Evolutionary conservation across 2,113 vertebrate species (phyloP).

Genomic region (Craseonycteris thonglongyai): DNA sequence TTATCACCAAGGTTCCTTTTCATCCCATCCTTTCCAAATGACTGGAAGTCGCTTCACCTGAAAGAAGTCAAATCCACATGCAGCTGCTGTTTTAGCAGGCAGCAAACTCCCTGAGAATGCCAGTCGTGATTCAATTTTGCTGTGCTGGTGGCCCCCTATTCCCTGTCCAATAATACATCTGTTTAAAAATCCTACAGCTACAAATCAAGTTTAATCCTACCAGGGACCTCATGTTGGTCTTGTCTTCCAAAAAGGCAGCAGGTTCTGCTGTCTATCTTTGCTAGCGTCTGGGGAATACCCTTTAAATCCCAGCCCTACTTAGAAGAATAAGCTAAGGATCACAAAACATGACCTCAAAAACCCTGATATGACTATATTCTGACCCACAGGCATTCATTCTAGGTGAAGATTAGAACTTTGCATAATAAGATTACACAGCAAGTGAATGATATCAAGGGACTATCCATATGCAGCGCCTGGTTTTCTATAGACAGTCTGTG

Average conservation of each 20-base stretch:
- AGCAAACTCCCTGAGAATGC: conserved; percentile 86
- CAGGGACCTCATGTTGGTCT: conserved; percentile 93
- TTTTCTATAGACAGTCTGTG: conserved; percentile 90
- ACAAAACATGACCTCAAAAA: conserved; percentile 92
- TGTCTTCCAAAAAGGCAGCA: conserved; percentile 89
- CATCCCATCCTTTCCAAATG: conserved; percentile 93
- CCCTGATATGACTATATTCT: conserved; percentile 95
- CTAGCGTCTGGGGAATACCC: conserved; percentile 88
- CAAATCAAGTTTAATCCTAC: conserved; percentile 97
- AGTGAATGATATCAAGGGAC: conserved; percentile 99
- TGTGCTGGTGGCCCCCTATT: conserved; percentile 92
- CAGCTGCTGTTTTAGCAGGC: conserved; percentile 90
- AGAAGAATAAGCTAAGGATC: conserved; percentile 94
- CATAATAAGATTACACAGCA: conserved; percentile 99
- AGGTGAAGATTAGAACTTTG: conserved; percentile 99
- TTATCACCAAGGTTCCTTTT: conserved; percentile 90
- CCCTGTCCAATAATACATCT: conserved; percentile 96
- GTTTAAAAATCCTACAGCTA: conserved; percentile 94
- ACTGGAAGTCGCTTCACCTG: conserved; percentile 93
- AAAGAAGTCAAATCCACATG: conserved; percentile 92
- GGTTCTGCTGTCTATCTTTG: conserved; percentile 84
- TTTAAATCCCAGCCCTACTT: conserved; percentile 92
- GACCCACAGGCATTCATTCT: conserved; percentile 94
- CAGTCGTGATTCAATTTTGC: conserved; percentile 92
- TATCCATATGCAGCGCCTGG: conserved; percentile 98